Evolutionary conservation across 2,797 vertebrate genomes (phyloP).

Genomic region (Fundulus diaphanus): DNA sequence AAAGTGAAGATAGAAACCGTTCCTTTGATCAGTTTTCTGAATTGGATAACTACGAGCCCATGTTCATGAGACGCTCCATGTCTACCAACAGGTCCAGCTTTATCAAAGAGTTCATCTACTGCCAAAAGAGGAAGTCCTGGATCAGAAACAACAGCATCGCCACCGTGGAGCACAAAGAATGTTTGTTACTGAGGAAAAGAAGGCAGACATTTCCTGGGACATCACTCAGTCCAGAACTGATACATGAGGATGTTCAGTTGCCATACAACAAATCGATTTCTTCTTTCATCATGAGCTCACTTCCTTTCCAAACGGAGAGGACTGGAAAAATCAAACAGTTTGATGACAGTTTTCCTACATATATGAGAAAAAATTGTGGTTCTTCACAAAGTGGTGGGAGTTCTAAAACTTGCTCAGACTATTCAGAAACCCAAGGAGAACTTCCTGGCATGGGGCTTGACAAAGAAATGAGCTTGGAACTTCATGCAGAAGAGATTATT

Average conservation of each 20-base stretch:
- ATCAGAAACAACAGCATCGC: conserved; percentile 75
- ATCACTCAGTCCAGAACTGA: conserved; percentile 19
- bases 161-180: conserved; percentile 62
- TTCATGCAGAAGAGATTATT: conserved; percentile 16
- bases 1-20: conserved; percentile 23
- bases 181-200: conserved; percentile 64
- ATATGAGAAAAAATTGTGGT: conserved; percentile 52
- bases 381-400: conserved; percentile 53
- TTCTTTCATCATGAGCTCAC: conserved; percentile 71
- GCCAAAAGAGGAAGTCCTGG: conserved; percentile 57
- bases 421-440: conserved; percentile 42
- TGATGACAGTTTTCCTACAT: conserved; percentile 36
- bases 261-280: conserved; percentile 75
- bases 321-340: conserved; percentile 40
- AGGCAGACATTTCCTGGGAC: conserved; percentile 82
- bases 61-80: conserved; percentile 57
- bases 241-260: conserved; percentile 56
- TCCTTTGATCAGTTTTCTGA: conserved; percentile 61
- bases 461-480: conserved; percentile 58
- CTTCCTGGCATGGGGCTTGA: conserved; percentile 73
- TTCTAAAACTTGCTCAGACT: conserved; percentile 42
- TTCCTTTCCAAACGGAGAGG: conserved; percentile 64
- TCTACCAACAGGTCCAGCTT: conserved; percentile 71
- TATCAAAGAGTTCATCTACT: conserved; percentile 69
- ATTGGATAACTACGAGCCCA: conserved; percentile 48